Base-by-base conservation (phyloP, 2,888 invertebrate species). In the Papilio gigon region DNA sequence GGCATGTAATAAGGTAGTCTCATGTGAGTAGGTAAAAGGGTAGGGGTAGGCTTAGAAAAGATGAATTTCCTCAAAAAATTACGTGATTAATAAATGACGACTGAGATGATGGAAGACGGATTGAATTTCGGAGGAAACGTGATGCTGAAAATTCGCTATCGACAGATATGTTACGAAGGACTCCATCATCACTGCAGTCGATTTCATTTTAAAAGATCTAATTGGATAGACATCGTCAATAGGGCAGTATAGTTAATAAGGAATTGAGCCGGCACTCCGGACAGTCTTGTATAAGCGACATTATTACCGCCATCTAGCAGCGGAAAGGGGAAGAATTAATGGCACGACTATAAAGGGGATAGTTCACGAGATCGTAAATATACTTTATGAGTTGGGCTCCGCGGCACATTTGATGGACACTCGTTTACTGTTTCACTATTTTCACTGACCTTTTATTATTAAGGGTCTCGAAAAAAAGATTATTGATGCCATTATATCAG, bases 331-430 rank as follows among this genome's bases (percentile, higher is more conserved):
- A 33, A 63, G 42, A 67, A 62, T 56, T 67, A 67, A 67, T 62
- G 56, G 42, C 33, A 35, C 44, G 62, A 44, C 53, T 42, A 44
- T 68, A 68, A 68, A 62, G 35, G 35, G 58, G 33, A 58, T 47
- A 63, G 56, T 63, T 68, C 22, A 63, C 33, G 58, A 63, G 62
- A 47, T 63, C 68, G 63, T 68, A 68, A 68, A 68, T 63, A 68
- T 63, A 63, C 68, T 63, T 68, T 68, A 68, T 58, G 63, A 62
- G 67, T 44, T 35, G 53, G 63, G 58, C 33, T 56, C 58, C 62
- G 40, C 68, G 50, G 66, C 42, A 30, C 58, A 56, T 61, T 67
- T 63, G 68, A 68, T 58, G 62, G 68, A 68, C 63, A 63, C 44
- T 63, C 67, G 33, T 63, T 63, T 68, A 60, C 35, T 47, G 58